These are phyloP conservation scores for Mus minutoides DNA, from an alignment of 2,797 vertebrate species.

Conservation along the genomic window DNA sequence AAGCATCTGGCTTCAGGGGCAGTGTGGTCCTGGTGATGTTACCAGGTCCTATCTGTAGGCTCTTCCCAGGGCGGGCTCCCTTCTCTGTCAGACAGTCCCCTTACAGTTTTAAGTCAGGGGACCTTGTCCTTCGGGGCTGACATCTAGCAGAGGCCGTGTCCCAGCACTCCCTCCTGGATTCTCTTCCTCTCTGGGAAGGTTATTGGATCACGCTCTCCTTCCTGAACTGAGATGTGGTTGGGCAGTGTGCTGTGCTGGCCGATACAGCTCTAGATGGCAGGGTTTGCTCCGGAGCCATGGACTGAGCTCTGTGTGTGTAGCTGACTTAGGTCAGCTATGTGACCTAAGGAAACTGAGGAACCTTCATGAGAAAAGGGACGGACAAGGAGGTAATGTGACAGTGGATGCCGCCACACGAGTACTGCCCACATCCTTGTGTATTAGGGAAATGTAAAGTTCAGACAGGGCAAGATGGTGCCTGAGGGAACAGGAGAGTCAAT, in stretches of 20 bases:
- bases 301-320: not conserved
- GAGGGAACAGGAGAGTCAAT: not conserved
- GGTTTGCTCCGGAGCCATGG: not conserved
- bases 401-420: accelerated
- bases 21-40: not conserved
- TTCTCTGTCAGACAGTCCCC: not conserved
- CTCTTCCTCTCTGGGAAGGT: not conserved
- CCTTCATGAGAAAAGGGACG: not conserved
- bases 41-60: too few species aligned
- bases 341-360: not conserved
- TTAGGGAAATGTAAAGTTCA: accelerated
- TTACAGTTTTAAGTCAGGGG: not conserved
- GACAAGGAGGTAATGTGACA: accelerated
- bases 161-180: not conserved
- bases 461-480: accelerated
- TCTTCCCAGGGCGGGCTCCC: not conserved
- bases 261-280: too few species aligned
- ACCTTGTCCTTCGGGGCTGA: not conserved
- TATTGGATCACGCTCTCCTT: not conserved
- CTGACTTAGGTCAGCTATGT: not conserved
- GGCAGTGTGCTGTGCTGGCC: not conserved
- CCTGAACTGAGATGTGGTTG: not conserved
- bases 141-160: not conserved
- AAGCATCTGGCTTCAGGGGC: not conserved
- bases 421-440: accelerated